These are phyloP conservation scores for Ostrea edulis DNA, from an alignment of 1,140 invertebrate species.

Conservation along the genomic window DNA sequence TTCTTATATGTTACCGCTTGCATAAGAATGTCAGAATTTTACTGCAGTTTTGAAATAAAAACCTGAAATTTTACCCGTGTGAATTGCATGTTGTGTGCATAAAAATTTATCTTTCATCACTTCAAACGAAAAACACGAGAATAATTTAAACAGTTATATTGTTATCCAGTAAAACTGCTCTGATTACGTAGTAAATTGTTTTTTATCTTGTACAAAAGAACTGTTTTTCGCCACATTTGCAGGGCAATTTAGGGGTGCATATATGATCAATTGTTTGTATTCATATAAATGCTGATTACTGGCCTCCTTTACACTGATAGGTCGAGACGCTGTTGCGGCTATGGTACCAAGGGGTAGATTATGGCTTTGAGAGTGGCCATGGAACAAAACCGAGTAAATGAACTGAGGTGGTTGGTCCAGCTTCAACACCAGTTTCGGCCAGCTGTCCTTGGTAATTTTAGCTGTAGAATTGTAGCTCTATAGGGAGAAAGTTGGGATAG, in stretches of 20 bases:
- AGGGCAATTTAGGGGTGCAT: background rate
- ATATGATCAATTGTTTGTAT: background rate
- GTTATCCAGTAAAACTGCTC: background rate
- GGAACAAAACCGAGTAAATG: too few relatives aligned
- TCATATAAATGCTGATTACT: background rate
- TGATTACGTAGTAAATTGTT: background rate
- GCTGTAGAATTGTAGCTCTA: too few relatives aligned
- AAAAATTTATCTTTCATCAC: background rate
- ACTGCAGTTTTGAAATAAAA: slow-evolving; percentile 9
- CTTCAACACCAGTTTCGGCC: too few relatives aligned
- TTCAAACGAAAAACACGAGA: background rate
- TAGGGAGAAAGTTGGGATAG: too few relatives aligned
- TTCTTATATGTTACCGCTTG: background rate
- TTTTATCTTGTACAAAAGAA: background rate
- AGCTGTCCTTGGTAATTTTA: too few relatives aligned
- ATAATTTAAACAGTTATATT: background rate
- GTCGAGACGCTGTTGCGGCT: too few relatives aligned
- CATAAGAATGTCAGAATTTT: slow-evolving; percentile 3
- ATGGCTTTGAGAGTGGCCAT: too few relatives aligned
- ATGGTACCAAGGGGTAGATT: too few relatives aligned
- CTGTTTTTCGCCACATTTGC: background rate
- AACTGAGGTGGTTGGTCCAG: too few relatives aligned
- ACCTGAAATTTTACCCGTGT: background rate
- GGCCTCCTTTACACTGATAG: too few relatives aligned
- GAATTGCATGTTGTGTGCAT: background rate